A percentile compares a stretch with the other conserved stretches of the same genome.
Conservation (phyloP, 2,888 invertebrate genomes). For the Leucoma salicis region DNA sequence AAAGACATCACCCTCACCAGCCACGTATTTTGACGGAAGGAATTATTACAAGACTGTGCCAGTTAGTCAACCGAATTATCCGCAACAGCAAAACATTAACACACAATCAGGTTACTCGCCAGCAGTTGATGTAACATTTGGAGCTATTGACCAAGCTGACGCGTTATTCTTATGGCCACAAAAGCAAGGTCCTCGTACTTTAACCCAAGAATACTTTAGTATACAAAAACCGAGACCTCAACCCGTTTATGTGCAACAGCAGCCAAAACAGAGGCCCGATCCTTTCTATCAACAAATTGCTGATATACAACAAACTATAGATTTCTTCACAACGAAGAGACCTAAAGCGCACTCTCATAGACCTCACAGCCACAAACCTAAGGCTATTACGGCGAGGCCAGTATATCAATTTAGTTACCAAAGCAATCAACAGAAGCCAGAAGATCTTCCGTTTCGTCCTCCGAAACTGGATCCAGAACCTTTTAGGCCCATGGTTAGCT, state of each 20-base stretch:
- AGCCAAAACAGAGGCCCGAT: conserved; percentile 66
- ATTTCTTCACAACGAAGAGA: conserved; percentile 82
- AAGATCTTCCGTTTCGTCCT: conserved; percentile 71
- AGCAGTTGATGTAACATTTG: conserved; percentile 68
- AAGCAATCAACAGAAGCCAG: conserved; percentile 71
- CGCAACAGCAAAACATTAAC: conserved; percentile 55
- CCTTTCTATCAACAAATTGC: conserved; percentile 85
- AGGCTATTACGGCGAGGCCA: conserved; percentile 80
- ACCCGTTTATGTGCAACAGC: conserved; percentile 63
- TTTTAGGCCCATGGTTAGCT: conserved; percentile 84
- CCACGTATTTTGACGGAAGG: conserved; percentile 71
- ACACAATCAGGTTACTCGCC: conserved; percentile 61
- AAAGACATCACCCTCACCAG: conserved; percentile 80
- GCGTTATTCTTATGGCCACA: conserved; percentile 76
- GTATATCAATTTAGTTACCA: conserved; percentile 89
- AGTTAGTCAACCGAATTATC: conserved; percentile 43
- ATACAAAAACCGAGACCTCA: conserved; percentile 71
- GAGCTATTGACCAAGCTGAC: conserved; percentile 70
- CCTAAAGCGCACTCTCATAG: conserved; percentile 74
- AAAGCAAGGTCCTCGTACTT: conserved; percentile 74
- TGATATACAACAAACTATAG: conserved; percentile 85
- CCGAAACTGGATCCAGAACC: conserved; percentile 83
- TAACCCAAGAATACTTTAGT: conserved; percentile 79
- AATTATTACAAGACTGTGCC: conserved; percentile 73
- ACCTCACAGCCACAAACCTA: conserved; percentile 68